phyloP scores from a whole-genome alignment of 2,888 invertebrate genomes.

The Empis stercorea region DNA sequence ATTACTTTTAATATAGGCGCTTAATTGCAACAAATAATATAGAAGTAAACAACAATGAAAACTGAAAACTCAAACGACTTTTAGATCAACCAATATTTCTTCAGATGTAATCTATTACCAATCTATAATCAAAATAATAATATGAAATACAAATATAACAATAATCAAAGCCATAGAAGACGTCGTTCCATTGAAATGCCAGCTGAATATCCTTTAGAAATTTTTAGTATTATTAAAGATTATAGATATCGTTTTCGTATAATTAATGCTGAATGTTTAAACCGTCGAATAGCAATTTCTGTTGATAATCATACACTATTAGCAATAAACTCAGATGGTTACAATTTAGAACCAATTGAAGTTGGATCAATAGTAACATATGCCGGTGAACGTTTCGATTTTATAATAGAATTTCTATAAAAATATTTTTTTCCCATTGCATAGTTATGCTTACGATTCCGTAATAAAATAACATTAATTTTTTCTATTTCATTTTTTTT shows the following conservation, averaged over 20 bases:
- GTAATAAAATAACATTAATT: not conserved
- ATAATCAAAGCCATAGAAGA: not conserved
- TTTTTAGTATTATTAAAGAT: constrained; percentile 38
- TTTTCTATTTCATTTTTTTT: not conserved
- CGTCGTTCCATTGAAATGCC: not conserved
- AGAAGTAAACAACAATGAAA: not conserved
- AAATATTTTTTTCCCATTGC: no score
- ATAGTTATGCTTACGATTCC: no score
- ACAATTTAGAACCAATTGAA: constrained; percentile 59
- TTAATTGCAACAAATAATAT: not conserved
- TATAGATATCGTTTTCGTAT: constrained; percentile 64
- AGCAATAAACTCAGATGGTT: constrained; percentile 67
- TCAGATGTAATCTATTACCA: not conserved
- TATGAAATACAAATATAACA: not conserved
- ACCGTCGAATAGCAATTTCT: constrained; percentile 74
- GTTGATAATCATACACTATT: constrained; percentile 70
- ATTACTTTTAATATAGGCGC: no score
- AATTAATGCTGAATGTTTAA: constrained; percentile 75
- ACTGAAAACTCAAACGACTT: no score
- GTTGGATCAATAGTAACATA: constrained; percentile 61
- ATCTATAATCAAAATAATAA: not conserved
- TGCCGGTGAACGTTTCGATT: constrained; percentile 81
- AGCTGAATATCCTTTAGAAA: constrained; percentile 19
- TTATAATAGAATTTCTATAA: constrained; percentile 45
- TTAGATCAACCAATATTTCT: not conserved